Conservation (phyloP, 2,113 vertebrate genomes). For the Corvus moneduloides region DNA sequence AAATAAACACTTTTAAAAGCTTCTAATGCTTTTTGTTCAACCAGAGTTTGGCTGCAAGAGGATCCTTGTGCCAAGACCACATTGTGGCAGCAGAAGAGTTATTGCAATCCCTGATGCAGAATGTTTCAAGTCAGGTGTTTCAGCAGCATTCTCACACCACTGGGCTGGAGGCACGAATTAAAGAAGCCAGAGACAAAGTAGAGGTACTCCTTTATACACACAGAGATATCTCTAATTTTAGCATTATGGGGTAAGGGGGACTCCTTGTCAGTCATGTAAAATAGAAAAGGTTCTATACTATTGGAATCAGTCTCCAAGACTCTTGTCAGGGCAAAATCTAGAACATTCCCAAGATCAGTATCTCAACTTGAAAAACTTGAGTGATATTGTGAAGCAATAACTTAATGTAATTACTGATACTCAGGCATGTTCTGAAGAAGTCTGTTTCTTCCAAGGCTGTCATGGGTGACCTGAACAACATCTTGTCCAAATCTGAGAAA, state of each 20-base stretch:
- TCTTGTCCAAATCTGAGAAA: slow-evolving; percentile 10
- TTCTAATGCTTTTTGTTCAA: slow-evolving; percentile 31
- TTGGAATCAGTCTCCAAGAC: not conserved
- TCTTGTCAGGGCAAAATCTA: not conserved
- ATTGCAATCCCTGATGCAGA: slow-evolving; percentile 76
- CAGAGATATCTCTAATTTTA: not conserved
- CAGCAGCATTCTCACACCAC: slow-evolving; percentile 73
- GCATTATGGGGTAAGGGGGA: not conserved
- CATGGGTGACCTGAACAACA: slow-evolving; percentile 5
- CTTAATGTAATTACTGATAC: not conserved
- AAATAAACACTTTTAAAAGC: not conserved
- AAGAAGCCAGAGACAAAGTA: slow-evolving; percentile 77
- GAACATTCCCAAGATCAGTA: not conserved
- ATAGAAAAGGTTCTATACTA: not conserved
- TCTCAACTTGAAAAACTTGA: not conserved
- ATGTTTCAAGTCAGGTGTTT: slow-evolving; percentile 72
- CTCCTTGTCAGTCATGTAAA: not conserved
- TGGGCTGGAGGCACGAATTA: slow-evolving; percentile 78
- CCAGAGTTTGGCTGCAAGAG: slow-evolving; percentile 82
- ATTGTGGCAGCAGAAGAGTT: slow-evolving; percentile 82
- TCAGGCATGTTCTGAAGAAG: not conserved
- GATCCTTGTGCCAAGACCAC: slow-evolving; percentile 81
- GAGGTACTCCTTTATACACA: slow-evolving; percentile 72
- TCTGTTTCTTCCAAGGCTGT: slow-evolving; percentile 51
- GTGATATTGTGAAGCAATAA: not conserved